These are phyloP conservation scores for Tetragonula clypearis DNA, from an alignment of 1,140 invertebrate genomes.

Conservation along the genomic window DNA sequence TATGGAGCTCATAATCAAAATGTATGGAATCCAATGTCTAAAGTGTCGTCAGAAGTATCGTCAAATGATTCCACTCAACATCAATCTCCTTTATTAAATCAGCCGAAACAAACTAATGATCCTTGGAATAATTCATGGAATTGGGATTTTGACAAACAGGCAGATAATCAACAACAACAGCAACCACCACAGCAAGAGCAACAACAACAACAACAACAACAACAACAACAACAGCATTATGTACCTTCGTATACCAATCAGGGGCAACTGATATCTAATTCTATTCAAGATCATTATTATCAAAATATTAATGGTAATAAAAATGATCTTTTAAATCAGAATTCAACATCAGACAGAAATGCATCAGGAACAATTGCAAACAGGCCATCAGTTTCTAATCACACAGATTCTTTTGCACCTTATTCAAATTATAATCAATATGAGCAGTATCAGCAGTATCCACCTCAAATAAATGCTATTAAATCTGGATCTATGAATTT, in stretches of 20 bases:
- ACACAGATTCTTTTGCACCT: slow-evolving; percentile 66
- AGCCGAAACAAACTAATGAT: slow-evolving; percentile 70
- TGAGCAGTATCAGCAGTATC: slow-evolving; percentile 65
- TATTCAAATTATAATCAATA: slow-evolving; percentile 72
- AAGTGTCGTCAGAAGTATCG: slow-evolving; percentile 50
- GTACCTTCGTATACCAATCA: slow-evolving; percentile 64
- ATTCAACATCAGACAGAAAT: slow-evolving; percentile 55
- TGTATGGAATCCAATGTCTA: slow-evolving; percentile 69
- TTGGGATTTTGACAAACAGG: slow-evolving; percentile 77
- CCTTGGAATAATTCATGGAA: slow-evolving; percentile 80
- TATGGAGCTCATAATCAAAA: slow-evolving; percentile 77
- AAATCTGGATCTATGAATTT: slow-evolving; percentile 57
- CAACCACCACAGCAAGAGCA: slow-evolving; percentile 52
- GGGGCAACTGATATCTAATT: slow-evolving; percentile 63
- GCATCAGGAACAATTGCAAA: slow-evolving; percentile 44
- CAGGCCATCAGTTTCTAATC: slow-evolving; percentile 65
- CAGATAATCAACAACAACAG: slow-evolving; percentile 61
- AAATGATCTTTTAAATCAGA: slow-evolving; percentile 55
- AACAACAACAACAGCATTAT: slow-evolving; percentile 59
- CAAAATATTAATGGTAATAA: slow-evolving; percentile 77
- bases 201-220: slow-evolving; percentile 55
- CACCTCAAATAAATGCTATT: slow-evolving; percentile 55
- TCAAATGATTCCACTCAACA: slow-evolving; percentile 56
- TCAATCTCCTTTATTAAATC: slow-evolving; percentile 56
- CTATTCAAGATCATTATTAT: slow-evolving; percentile 74